A percentile compares a stretch with the other conserved stretches of the same genome.
Conservation (phyloP, 2,113 vertebrate species). For the Sceloporus tristichus region DNA sequence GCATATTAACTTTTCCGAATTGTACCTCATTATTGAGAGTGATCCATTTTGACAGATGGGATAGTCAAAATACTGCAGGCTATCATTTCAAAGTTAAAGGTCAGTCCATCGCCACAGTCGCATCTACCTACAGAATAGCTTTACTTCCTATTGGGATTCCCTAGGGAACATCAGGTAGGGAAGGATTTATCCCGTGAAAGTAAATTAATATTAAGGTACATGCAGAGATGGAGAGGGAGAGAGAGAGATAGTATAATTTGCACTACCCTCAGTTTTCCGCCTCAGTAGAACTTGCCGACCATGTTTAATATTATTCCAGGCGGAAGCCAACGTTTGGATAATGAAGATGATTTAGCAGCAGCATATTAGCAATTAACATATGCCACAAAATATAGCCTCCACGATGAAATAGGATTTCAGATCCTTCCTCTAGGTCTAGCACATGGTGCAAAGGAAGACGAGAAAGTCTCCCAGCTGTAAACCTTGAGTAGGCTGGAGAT, state of each 20-base stretch:
- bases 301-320: conserved; percentile 14
- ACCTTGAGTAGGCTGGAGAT: no score
- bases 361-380: not conserved
- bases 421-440: not conserved
- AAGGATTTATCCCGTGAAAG: conserved; percentile 1
- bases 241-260: not conserved
- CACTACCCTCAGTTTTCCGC: not conserved
- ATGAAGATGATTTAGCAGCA: not conserved
- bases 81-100: conserved; percentile 13
- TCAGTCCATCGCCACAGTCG: not conserved
- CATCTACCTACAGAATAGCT: not conserved
- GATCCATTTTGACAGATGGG: conserved; percentile 34
- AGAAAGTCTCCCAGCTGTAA: not conserved
- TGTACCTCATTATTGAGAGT: not conserved
- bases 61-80: conserved; percentile 12
- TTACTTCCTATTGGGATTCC: not conserved
- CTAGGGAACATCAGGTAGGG: conserved; percentile 4
- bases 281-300: not conserved
- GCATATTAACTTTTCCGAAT: conserved; percentile 2
- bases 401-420: not conserved
- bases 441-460: not conserved
- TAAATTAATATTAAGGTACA: conserved; percentile 26
- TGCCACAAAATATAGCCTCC: not conserved
- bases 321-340: conserved; percentile 9
- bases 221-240: not conserved